phyloP scores from a whole-genome alignment of 2,888 invertebrate species.

The Cantharis rufa region DNA sequence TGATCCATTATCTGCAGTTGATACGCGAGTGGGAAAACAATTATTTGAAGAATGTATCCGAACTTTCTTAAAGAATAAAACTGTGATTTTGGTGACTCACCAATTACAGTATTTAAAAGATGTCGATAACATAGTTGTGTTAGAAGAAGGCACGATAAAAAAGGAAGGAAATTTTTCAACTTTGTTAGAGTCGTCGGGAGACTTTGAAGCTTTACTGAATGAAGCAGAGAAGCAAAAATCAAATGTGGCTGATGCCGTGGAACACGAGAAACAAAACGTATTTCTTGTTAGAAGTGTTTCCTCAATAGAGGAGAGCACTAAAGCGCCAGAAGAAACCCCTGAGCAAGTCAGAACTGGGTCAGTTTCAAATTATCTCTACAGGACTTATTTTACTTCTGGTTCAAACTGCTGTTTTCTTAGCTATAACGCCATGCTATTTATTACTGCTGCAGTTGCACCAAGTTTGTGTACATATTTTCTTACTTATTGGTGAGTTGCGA shows the following conservation, averaged over 20 bases:
- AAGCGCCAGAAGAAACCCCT: constrained; percentile 55
- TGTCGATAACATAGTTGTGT: constrained; percentile 50
- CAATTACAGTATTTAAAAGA: constrained; percentile 64
- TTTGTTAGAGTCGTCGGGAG: constrained; percentile 57
- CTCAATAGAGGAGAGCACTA: constrained; percentile 12
- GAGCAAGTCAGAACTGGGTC: constrained; percentile 70
- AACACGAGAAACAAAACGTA: not conserved
- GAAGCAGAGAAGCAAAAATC: constrained; percentile 32
- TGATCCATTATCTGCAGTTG: constrained; percentile 82
- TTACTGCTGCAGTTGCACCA: constrained; percentile 71
- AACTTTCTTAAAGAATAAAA: constrained; percentile 62
- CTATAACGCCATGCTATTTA: constrained; percentile 66
- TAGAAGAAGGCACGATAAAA: constrained; percentile 56
- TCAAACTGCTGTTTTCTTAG: constrained; percentile 70
- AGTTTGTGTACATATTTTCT: constrained; percentile 83
- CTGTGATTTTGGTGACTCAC: constrained; percentile 70
- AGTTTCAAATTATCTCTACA: constrained; percentile 61
- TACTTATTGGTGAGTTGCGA: constrained; percentile 68
- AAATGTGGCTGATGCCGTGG: not conserved
- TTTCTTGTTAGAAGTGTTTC: not conserved
- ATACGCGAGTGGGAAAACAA: constrained; percentile 74
- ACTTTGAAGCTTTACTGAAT: constrained; percentile 57
- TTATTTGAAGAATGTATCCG: constrained; percentile 74
- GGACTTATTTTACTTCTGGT: constrained; percentile 73
- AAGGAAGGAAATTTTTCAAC: constrained; percentile 34